Evolutionary conservation across 2,888 invertebrate species (phyloP), one percentile per base, ranked within the genome.

Genomic region (Caenorhabditis sinica): DNA sequence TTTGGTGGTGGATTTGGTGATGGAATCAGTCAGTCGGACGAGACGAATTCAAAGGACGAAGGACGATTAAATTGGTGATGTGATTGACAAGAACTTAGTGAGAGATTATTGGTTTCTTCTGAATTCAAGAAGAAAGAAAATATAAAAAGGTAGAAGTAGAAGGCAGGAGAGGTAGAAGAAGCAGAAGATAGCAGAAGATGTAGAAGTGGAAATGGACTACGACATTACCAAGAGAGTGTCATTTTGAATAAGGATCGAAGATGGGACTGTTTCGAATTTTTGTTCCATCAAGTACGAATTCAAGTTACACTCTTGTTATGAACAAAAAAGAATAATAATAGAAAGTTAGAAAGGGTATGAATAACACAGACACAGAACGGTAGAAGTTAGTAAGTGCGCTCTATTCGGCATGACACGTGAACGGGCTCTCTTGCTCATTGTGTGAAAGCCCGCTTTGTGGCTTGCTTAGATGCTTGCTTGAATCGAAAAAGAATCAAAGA

Each of bases 361-460:
- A 65, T 20, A 33, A 74, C 75, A 75, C 75, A 30, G 40, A 53
- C 68, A 80, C 56, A 43, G n/a, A 25, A 79, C 61, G 71, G 65
- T 72, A 80, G 72, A 75, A 74, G 81, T 82, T 69, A 76, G 76
- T 76, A 76, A 49, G 76, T 76, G 76, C 76, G 76, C 68, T 76
- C 69, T 75, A 82, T 56, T 33, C 51, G 72, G 81, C 73, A 82
- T 74, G 73, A 81, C 73, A 82, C 66, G 73, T 68, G 68, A 30
- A 65, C 65, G 72, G 53, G 43, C 40, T 51, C 30, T 65, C 65
- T 72, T 65, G 63, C 63, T 75, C 66, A 36, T 66, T 58, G 53
- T 51, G 53, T n/a, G 40, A 30, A 61, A 25, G 51, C 30, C 45
- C 28, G 20, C n/a, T n/a, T 40, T 40, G 25, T 60, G 72, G 20